Base-by-base conservation (phyloP, 2,888 invertebrate species). In the Rhorus exstirpatorius region DNA sequence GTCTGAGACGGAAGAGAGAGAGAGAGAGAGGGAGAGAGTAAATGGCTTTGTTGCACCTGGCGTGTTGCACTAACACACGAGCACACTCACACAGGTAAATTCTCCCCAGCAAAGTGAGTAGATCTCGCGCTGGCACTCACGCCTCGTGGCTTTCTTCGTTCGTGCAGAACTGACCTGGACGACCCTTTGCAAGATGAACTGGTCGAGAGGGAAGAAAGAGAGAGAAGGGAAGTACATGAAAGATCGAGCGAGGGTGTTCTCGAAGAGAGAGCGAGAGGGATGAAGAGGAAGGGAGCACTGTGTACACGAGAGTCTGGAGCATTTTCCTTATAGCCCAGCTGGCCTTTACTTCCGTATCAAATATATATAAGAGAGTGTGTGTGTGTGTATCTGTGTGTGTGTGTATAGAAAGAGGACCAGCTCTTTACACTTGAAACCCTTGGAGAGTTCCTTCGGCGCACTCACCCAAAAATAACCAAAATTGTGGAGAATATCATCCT, bases 381-480 rank as follows among this genome's bases (percentile, higher is more conserved):
- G 26, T 44, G n/a, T 35, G 1, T n/a, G n/a, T n/a, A n/a, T n/a
- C n/a, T n/a, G n/a, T n/a, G n/a, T n/a, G n/a, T n/a, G n/a, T n/a
- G n/a, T 6, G 49, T 49, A 46, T 10, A 71, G 12, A 35, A 44
- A 26, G 26, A 26, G 44, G 71, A 53, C 35, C 51, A 44, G 44
- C 26, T 58, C 72, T 61, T 72, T 60, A 72, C 63, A 75, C 65
- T 58, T 71, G 71, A 77, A 41, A 49, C 61, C 72, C 61, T 72
- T 72, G n/a, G 61, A 49, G 12, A 35, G 12, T 49, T n/a, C 72
- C 41, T 53, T 67, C 35, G 60, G 53, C 68, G 24, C 60, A 46
- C 67, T 67, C 71, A 53, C 44, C 65, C 72, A 58, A 78, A 81
- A 78, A 76, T 74, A 78, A 78, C 72, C 81, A 81, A 81, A 67